These are phyloP conservation scores for Pseudorasbora parva DNA, from an alignment of 2,113 vertebrate genomes.

Conservation along the genomic window DNA sequence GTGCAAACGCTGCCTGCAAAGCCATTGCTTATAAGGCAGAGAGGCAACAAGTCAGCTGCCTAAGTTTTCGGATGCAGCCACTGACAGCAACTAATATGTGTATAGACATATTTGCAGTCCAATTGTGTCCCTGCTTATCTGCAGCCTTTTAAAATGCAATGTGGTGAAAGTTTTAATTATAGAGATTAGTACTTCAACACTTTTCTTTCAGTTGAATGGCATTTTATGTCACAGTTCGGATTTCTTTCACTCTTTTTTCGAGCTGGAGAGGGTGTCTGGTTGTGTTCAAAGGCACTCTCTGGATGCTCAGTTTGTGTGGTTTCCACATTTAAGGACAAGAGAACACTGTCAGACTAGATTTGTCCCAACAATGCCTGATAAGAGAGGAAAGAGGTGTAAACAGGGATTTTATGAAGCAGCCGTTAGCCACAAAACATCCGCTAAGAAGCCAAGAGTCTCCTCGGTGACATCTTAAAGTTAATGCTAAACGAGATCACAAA, in stretches of 20 bases:
- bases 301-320: conserved; percentile 52
- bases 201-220: conserved; percentile 68
- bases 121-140: conserved; percentile 44
- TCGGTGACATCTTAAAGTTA: conserved; percentile 41
- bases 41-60: too few relatives aligned
- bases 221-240: conserved; percentile 43
- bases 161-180: conserved; percentile 69
- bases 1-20: too few relatives aligned
- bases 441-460: neutral
- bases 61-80: too few relatives aligned
- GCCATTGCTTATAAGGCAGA: too few relatives aligned
- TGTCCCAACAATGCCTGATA: conserved; percentile 48
- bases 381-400: conserved; percentile 23
- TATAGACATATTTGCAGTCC: neutral
- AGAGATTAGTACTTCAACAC: conserved; percentile 63
- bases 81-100: neutral
- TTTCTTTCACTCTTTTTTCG: conserved; percentile 13
- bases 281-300: conserved; percentile 51
- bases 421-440: neutral
- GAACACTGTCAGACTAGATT: conserved; percentile 56
- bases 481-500: conserved; percentile 21
- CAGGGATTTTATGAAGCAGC: conserved; percentile 20
- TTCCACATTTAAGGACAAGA: conserved; percentile 48
- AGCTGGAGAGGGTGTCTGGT: conserved; percentile 9
- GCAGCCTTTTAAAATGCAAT: conserved; percentile 53